phyloP scores from a whole-genome alignment of 2,888 invertebrate species.

The Melitaea athalia region DNA sequence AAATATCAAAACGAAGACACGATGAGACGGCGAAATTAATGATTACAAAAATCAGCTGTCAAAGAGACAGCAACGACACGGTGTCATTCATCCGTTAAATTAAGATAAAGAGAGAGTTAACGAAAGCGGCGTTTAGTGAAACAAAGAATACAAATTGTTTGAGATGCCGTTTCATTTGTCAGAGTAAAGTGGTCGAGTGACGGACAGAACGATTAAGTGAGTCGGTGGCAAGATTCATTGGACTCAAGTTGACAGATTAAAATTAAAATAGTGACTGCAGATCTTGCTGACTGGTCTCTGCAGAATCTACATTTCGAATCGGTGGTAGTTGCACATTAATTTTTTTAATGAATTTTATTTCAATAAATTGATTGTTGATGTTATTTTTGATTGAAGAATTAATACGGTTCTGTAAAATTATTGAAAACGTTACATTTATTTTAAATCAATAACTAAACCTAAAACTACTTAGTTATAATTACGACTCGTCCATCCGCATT shows the following conservation, averaged over 20 bases:
- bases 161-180: slow-evolving; percentile 51
- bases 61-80: slow-evolving; percentile 26
- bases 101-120: slow-evolving; percentile 44
- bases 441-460: too few relatives aligned
- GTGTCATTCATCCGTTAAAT: slow-evolving; percentile 46
- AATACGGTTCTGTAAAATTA: too few relatives aligned
- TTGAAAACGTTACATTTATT: too few relatives aligned
- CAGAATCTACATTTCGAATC: too few relatives aligned
- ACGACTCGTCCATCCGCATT: too few relatives aligned
- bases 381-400: too few relatives aligned
- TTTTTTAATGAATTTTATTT: too few relatives aligned
- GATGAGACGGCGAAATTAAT: slow-evolving; percentile 19
- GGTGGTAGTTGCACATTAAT: too few relatives aligned
- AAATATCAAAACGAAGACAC: neutral
- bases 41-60: slow-evolving; percentile 17
- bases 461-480: too few relatives aligned
- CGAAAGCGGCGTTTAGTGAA: slow-evolving; percentile 38
- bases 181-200: slow-evolving; percentile 46
- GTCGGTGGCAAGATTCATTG: slow-evolving; percentile 15
- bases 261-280: neutral
- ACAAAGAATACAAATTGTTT: slow-evolving; percentile 50
- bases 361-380: too few relatives aligned
- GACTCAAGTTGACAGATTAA: slow-evolving; percentile 20
- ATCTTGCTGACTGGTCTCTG: too few relatives aligned
- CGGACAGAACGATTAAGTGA: slow-evolving; percentile 37